Evolutionary conservation across 2,888 invertebrate species (phyloP).

Genomic region (Yponomeuta evonymella): DNA sequence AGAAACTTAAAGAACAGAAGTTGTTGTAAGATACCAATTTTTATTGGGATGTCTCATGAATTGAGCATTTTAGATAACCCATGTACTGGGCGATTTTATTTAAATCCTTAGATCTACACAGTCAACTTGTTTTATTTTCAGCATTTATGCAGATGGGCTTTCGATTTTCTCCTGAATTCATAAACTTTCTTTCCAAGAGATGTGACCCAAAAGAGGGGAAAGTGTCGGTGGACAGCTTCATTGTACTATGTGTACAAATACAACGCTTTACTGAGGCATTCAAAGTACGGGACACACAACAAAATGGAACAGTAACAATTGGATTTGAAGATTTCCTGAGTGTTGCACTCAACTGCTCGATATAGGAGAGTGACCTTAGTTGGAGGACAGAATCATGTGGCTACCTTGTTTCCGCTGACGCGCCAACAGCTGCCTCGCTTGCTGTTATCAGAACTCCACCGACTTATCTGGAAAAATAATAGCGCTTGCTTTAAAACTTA

Average conservation of each 20-base stretch:
- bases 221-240: slow-evolving; percentile 90
- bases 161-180: slow-evolving; percentile 86
- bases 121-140: slow-evolving; percentile 40
- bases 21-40: too few species aligned
- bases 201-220: slow-evolving; percentile 79
- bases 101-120: background rate
- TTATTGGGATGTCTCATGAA: too few species aligned
- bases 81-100: background rate
- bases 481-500: slow-evolving; percentile 8
- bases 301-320: slow-evolving; percentile 88
- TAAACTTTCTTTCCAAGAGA: slow-evolving; percentile 81
- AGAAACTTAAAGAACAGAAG: too few species aligned
- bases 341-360: slow-evolving; percentile 85
- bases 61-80: too few species aligned
- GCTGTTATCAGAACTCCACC: slow-evolving; percentile 44
- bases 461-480: slow-evolving; percentile 50
- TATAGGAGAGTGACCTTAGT: slow-evolving; percentile 34
- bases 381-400: background rate
- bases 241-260: slow-evolving; percentile 91
- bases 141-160: slow-evolving; percentile 94
- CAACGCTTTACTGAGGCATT: slow-evolving; percentile 94
- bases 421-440: background rate
- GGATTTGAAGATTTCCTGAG: slow-evolving; percentile 94
- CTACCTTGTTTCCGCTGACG: background rate
- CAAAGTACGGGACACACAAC: slow-evolving; percentile 84